phyloP scores from a whole-genome alignment of 2,888 invertebrate species.

The Isotomurus palustris region DNA sequence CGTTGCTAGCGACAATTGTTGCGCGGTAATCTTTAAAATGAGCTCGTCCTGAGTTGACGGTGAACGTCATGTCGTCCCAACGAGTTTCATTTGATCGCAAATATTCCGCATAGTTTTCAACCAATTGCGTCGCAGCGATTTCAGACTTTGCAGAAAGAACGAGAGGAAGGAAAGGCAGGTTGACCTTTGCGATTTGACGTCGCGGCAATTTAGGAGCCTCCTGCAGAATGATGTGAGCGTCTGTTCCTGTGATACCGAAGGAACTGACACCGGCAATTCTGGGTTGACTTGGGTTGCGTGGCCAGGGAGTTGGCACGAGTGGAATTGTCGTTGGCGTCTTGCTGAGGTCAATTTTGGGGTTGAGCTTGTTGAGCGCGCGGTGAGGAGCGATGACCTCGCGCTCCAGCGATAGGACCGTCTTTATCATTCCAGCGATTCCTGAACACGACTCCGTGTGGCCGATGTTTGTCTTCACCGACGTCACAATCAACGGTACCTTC shows the following conservation, averaged over 20 bases:
- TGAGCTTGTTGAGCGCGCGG: slow-evolving; percentile 10
- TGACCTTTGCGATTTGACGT: neutral
- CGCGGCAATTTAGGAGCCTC: slow-evolving; percentile 5
- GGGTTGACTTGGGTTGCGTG: neutral
- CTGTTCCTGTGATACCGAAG: slow-evolving; percentile 7
- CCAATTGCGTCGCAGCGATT: slow-evolving; percentile 10
- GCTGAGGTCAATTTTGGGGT: slow-evolving; percentile 21
- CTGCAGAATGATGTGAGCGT: slow-evolving; percentile 12
- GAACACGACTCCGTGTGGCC: slow-evolving; percentile 16
- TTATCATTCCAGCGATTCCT: slow-evolving; percentile 8
- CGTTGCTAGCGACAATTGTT: slow-evolving; percentile 6
- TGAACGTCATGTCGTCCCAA: slow-evolving; percentile 11
- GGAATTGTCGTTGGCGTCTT: slow-evolving; percentile 19
- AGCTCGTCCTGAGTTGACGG: slow-evolving; percentile 11
- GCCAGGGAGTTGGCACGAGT: neutral
- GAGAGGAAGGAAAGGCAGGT: neutral
- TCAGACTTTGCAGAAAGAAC: slow-evolving; percentile 16
- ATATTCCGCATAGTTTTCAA: slow-evolving; percentile 1
- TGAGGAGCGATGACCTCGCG: slow-evolving; percentile 19
- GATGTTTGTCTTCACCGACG: slow-evolving; percentile 14
- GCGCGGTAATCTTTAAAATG: slow-evolving; percentile 6
- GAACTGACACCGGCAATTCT: slow-evolving; percentile 5
- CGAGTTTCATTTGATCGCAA: neutral
- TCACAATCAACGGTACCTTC: slow-evolving; percentile 9
- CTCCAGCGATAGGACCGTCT: slow-evolving; percentile 15